Evolutionary conservation across 2,797 vertebrate species (phyloP), one percentile per base, ranked within the genome.

Genomic region (Spinus olivaceus): DNA sequence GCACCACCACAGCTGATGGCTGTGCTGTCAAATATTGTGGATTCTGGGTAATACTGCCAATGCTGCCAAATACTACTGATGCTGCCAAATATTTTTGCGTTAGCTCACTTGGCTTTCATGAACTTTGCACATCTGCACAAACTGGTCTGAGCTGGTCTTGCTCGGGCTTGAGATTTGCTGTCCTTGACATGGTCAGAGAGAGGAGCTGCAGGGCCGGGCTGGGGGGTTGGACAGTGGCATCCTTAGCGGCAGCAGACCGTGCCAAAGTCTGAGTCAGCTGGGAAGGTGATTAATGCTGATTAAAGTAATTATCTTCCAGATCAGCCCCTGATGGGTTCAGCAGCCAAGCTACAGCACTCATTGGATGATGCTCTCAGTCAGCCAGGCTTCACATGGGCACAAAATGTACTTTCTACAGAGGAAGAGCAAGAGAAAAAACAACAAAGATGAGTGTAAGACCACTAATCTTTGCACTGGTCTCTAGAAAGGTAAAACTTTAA

Each of bases 401-500:
- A 71, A 70, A 76, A 70, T 88, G 84, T 84, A 70, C 94, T 91
- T 87, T 83, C 80, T 71, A 64, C 77, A 57, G 80, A 82, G 78
- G 53, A 88, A 90, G 60, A 70, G 53, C 24, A 8, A 13, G 56
- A 39, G 51, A 50, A 60, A 94, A 65, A 72, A 74, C 59, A 77
- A 24, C 51, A 78, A 65, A 21, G 56, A 73, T 39, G 81, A 90
- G 46, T 6, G 2, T 69, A 92, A 84, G 51, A 84, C 71, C 74
- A 81, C 87, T 94, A 81, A 96, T 96, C 86, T 93, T 96, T 95
- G 96, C 86, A 91, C 94, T 77, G 82, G n/a, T 61, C 20, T 82
- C 69, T 66, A 42, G 77, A 14, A 12, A 77, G 69, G 95, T 97
- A 95, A 97, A 97, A 95, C 87, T 96, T 96, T 96, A 97, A 97